Base-by-base conservation (phyloP, 2,797 vertebrate genomes). In the Manis javanica region DNA sequence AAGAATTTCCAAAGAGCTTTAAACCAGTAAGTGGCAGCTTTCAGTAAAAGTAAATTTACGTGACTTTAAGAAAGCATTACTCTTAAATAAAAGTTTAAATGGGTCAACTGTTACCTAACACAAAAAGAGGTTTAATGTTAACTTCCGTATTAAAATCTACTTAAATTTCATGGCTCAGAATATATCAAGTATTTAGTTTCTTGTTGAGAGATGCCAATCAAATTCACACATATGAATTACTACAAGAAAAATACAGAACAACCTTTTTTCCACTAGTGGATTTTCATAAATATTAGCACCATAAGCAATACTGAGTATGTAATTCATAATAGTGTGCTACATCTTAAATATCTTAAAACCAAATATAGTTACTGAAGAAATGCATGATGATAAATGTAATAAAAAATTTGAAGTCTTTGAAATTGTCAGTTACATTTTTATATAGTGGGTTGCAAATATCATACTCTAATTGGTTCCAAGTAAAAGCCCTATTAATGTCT, bases 361-460 rank as follows among this genome's bases (percentile, higher is more conserved):
- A 89, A 96, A 61, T 78, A 90, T 9, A 92, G 63, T 72, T 74
- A 90, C 5, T 77, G 26, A 39, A 88, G 53, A 96, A 97, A 78
- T 6, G 6, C 14, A 83, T 31, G 21, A 68, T 42, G 31, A 42
- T 64, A 77, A 83, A 78, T 68, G 75, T 42, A 95, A 83, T 51
- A 93, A 66, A 94, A 90, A 57, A 96, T 55, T 23, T 92, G 51
- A 5, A 79, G 13, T 87, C 53, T 94, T 72, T 93, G 69, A 89
- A 69, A 51, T 3, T 94, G 57, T 59, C 23, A 59, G 3, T 49
- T 89, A 74, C 3, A 49, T 37, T 95, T 95, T 96, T 94, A 93
- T n/a, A 79, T 0, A 74, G 34, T 61, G 26, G 39, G 37, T 21
- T 66, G 3, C 19, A 63, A 95, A 23, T 75, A 39, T 61, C 31